Evolutionary conservation across 2,888 invertebrate genomes (phyloP).

Genomic region (Sericinus montela): DNA sequence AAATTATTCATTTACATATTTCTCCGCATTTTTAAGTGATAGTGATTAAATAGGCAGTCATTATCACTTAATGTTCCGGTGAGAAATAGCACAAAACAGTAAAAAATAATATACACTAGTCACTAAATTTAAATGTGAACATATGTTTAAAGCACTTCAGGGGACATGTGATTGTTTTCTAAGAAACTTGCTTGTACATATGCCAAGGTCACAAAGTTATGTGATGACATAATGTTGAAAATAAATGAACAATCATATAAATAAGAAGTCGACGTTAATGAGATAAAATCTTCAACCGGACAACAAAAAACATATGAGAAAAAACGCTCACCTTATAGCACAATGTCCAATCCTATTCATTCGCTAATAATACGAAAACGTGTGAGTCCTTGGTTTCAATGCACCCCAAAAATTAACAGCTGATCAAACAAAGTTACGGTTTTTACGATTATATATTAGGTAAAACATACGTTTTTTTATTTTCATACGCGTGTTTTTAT

Average conservation of each 20-base stretch:
- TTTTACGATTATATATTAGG: background rate
- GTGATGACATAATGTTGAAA: conserved; percentile 11
- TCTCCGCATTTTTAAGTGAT: no score
- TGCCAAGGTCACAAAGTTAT: conserved; percentile 14
- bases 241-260: background rate
- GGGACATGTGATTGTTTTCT: background rate
- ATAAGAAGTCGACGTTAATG: background rate
- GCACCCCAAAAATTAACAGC: conserved; percentile 33
- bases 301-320: background rate
- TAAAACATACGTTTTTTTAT: conserved; percentile 17
- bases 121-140: background rate
- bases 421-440: conserved; percentile 39
- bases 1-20: no score
- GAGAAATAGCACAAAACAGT: no score
- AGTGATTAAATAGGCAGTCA: no score
- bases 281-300: conserved; percentile 1
- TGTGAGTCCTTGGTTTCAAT: conserved; percentile 14
- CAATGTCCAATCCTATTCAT: conserved; percentile 16
- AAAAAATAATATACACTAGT: background rate
- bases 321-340: conserved; percentile 12
- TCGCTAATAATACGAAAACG: conserved; percentile 14
- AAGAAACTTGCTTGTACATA: conserved; percentile 5
- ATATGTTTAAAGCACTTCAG: background rate
- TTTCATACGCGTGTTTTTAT: conserved; percentile 23
- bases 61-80: no score